A percentile compares a stretch with the other conserved stretches of the same genome.
phyloP scores from a whole-genome alignment of 2,888 invertebrate genomes.

The Oxyscelio sp. region DNA sequence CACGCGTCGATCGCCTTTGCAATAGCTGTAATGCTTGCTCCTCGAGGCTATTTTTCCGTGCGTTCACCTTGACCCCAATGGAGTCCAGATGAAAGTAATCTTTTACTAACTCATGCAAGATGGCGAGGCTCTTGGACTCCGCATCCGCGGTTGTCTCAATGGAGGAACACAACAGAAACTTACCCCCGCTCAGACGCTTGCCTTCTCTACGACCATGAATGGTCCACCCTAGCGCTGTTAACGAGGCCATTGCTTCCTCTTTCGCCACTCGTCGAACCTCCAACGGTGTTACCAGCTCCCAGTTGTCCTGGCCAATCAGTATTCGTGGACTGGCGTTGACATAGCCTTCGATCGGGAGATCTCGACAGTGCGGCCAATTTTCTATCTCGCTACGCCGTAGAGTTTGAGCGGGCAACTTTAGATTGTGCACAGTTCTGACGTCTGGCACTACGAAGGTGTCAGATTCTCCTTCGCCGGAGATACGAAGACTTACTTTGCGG shows the following conservation, averaged over 20 bases:
- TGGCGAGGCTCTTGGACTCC: no score
- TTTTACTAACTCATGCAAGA: slow-evolving; percentile 18
- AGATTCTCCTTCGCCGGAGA: no score
- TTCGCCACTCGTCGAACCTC: not conserved
- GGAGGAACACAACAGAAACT: no score
- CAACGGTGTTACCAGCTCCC: not conserved
- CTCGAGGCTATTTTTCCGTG: no score
- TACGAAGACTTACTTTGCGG: no score
- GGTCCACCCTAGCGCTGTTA: not conserved
- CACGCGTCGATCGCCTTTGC: no score
- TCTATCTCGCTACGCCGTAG: slow-evolving; percentile 1
- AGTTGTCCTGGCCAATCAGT: not conserved
- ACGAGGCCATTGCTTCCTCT: not conserved
- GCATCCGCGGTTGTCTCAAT: no score
- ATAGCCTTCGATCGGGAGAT: slow-evolving; percentile 11
- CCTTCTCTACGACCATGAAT: no score
- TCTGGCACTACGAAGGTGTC: not conserved
- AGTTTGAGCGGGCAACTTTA: slow-evolving; percentile 30
- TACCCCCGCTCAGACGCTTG: no score
- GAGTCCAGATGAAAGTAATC: no score
- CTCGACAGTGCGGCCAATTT: slow-evolving; percentile 21
- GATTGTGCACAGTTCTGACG: slow-evolving; percentile 35
- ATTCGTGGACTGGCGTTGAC: not conserved
- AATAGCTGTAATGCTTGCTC: no score
- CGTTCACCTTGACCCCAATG: no score